These are phyloP conservation scores for Ceyx melanurus DNA, from an alignment of 2,113 vertebrate species.

Conservation along the genomic window DNA sequence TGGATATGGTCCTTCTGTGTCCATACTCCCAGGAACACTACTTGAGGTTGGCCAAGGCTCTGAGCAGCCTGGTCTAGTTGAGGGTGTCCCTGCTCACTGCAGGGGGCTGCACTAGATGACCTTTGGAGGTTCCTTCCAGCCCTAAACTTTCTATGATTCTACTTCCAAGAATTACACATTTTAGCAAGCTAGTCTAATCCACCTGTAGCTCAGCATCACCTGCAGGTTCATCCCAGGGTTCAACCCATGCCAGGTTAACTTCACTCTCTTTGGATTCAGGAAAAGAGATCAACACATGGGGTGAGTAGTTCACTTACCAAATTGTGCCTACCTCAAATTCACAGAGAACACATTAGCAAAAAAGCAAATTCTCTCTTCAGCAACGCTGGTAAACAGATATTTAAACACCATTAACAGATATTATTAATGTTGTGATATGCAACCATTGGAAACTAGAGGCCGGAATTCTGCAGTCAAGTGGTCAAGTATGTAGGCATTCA, in stretches of 20 bases:
- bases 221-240: not conserved
- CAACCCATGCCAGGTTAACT: not conserved
- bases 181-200: not conserved
- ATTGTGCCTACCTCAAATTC: not conserved
- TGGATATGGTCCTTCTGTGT: not conserved
- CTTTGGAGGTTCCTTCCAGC: too few species aligned
- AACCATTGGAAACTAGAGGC: constrained; percentile 2
- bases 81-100: too few species aligned
- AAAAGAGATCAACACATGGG: rapidly evolving
- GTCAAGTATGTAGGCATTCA: not conserved
- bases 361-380: not conserved
- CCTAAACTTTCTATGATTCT: too few species aligned
- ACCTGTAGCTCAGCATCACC: not conserved
- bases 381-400: not conserved
- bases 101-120: too few species aligned
- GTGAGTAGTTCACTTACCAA: not conserved
- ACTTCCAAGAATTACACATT: not conserved
- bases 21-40: not conserved
- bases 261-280: not conserved
- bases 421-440: constrained; percentile 6
- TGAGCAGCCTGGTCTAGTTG: too few species aligned
- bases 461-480: constrained; percentile 51
- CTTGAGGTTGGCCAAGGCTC: not conserved
- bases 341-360: not conserved
- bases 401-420: not conserved